Percentiles rank a stretch among this genome's conserved stretches.
phyloP scores from a whole-genome alignment of 2,888 invertebrate species.

The Chymomyza procnemis region DNA sequence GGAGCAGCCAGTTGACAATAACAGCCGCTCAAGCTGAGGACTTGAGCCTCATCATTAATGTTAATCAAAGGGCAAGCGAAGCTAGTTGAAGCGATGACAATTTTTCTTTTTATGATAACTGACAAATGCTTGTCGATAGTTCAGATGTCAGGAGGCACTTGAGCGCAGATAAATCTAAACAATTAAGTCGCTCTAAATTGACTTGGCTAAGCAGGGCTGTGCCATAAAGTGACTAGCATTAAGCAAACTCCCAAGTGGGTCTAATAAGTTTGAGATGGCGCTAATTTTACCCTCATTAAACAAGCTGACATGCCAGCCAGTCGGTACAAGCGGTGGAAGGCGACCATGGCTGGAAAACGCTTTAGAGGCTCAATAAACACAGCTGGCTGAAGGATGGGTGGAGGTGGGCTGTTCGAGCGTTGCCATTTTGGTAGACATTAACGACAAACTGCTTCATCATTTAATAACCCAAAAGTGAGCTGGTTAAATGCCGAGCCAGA shows the following conservation, averaged over 20 bases:
- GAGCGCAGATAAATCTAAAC: conserved; percentile 62
- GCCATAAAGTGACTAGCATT: conserved; percentile 68
- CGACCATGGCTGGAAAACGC: conserved; percentile 46
- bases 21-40: conserved; percentile 1
- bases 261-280: conserved; percentile 72
- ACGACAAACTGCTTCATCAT: conserved; percentile 74
- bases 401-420: conserved; percentile 5
- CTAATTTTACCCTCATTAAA: conserved; percentile 74
- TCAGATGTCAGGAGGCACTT: conserved; percentile 26
- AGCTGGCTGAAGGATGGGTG: conserved; percentile 9
- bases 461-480: conserved; percentile 74
- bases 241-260: conserved; percentile 68
- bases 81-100: conserved; percentile 30
- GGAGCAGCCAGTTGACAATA: neutral
- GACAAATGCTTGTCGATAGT: conserved; percentile 41
- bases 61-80: conserved; percentile 41
- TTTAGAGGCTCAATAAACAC: conserved; percentile 68
- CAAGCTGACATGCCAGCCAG: conserved; percentile 62
- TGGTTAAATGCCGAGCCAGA: conserved; percentile 67
- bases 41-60: conserved; percentile 47
- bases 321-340: neutral
- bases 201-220: conserved; percentile 34
- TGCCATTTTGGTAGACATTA: conserved; percentile 71
- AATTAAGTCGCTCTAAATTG: conserved; percentile 69
- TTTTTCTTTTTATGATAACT: conserved; percentile 31